Evolutionary conservation across 2,113 vertebrate species (phyloP).

Genomic region (Bombycilla garrulus): DNA sequence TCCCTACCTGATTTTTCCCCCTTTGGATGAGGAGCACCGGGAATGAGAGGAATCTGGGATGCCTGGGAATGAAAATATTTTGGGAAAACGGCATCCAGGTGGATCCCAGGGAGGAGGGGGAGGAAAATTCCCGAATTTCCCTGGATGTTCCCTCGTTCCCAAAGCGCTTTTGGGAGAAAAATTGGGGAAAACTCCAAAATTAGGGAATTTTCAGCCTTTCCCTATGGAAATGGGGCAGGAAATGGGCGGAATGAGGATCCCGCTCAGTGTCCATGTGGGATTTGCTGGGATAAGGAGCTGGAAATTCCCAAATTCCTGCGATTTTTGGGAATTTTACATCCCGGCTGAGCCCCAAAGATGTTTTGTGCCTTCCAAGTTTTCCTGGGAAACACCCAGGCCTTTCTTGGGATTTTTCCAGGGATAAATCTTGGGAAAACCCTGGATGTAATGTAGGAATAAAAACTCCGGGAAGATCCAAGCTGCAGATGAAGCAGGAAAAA

Average conservation of each 20-base stretch:
- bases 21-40: rapidly evolving
- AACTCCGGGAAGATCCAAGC: background rate
- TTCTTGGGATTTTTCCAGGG: background rate
- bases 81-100: rapidly evolving
- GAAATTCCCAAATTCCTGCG: background rate
- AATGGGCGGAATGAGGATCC: rapidly evolving
- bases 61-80: background rate
- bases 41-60: background rate
- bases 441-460: background rate
- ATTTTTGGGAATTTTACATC: background rate
- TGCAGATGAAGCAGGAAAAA: background rate
- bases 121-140: background rate
- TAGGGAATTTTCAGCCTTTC: background rate
- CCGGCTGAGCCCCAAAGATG: background rate
- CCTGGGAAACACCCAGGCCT: background rate
- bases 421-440: background rate
- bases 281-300: background rate
- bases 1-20: rapidly evolving
- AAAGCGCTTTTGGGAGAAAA: background rate
- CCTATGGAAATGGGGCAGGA: background rate
- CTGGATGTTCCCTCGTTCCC: background rate
- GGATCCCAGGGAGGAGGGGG: background rate
- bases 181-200: rapidly evolving
- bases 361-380: background rate
- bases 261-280: rapidly evolving